phyloP scores from a whole-genome alignment of 2,113 vertebrate species.

The Aleadryas rufinucha region DNA sequence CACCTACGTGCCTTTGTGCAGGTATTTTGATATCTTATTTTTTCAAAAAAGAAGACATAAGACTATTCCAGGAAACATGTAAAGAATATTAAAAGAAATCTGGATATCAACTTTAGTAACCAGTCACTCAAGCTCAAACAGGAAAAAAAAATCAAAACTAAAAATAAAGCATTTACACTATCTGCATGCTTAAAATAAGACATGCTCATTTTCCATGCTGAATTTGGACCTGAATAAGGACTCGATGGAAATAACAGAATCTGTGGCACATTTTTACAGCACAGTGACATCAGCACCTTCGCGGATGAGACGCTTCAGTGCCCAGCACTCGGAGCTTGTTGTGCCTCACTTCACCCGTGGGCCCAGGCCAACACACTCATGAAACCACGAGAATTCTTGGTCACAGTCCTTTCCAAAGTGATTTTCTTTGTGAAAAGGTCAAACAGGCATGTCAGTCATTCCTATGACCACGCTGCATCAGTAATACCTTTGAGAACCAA shows the following conservation, averaged over 20 bases:
- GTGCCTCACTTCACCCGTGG: rapidly evolving
- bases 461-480: not conserved
- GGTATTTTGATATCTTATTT: not conserved
- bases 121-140: not conserved
- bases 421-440: not conserved
- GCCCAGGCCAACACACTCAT: not conserved
- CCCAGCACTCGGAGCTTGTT: not conserved
- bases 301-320: not conserved
- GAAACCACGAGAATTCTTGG: not conserved
- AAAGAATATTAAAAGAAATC: not conserved
- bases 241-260: not conserved
- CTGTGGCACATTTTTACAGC: not conserved
- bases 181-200: not conserved
- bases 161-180: not conserved
- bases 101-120: not conserved
- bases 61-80: not conserved
- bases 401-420: not conserved
- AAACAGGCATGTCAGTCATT: not conserved
- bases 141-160: not conserved
- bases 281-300: not conserved
- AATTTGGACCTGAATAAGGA: not conserved
- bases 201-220: not conserved
- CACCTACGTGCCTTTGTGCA: not conserved
- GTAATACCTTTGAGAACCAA: not conserved
- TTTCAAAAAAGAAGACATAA: not conserved